These are phyloP conservation scores for Podarcis muralis DNA, from an alignment of 2,113 vertebrate species.

Conservation along the genomic window DNA sequence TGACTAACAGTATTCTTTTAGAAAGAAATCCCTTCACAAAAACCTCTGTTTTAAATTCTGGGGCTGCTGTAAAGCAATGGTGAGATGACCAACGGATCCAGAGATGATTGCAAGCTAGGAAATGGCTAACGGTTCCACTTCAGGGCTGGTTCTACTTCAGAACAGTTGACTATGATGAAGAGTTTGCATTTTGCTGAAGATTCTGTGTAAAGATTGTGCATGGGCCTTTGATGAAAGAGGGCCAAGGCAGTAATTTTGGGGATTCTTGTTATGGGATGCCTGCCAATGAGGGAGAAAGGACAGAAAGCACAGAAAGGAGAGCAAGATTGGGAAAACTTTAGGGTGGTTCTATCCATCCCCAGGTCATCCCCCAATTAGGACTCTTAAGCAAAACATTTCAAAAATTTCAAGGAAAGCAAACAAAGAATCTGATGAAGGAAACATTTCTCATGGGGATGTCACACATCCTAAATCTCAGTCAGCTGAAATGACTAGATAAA, in stretches of 20 bases:
- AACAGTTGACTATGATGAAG: slow-evolving; percentile 44
- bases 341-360: not conserved
- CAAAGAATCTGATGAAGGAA: not conserved
- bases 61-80: slow-evolving; percentile 28
- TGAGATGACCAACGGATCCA: slow-evolving; percentile 34
- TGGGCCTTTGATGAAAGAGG: not conserved
- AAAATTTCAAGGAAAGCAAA: not conserved
- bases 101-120: slow-evolving; percentile 31
- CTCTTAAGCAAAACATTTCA: not conserved
- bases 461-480: not conserved
- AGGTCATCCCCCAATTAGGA: not conserved
- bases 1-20: not conserved
- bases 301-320: not conserved
- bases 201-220: not conserved
- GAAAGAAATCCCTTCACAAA: not conserved
- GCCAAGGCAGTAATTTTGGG: not conserved
- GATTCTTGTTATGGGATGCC: not conserved
- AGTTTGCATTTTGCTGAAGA: slow-evolving; percentile 39
- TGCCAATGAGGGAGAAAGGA: not conserved
- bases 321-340: not conserved
- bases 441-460: not conserved
- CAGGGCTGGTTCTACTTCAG: slow-evolving; percentile 33
- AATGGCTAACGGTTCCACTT: slow-evolving; percentile 18
- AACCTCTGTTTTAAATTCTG: slow-evolving; percentile 27
- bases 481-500: not conserved